Percentiles rank a stretch among this genome's conserved stretches.
Evolutionary conservation across 1,140 invertebrate genomes (phyloP).

Genomic region (Psilanteris sp.): DNA sequence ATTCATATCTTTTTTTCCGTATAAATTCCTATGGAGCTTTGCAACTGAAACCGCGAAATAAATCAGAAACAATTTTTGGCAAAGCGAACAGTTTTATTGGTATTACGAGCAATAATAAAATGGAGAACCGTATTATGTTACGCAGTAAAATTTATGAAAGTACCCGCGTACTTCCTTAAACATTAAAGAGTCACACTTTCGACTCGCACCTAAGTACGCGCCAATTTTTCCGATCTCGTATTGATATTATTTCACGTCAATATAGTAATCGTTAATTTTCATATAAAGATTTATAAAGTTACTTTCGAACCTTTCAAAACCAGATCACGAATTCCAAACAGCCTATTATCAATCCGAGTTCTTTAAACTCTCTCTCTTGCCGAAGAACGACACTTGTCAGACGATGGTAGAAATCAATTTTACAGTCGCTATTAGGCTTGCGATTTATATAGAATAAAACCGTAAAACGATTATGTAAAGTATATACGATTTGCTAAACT

Average conservation of each 20-base stretch:
- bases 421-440: too few relatives aligned
- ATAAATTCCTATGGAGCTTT: too few relatives aligned
- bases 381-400: neutral
- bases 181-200: slow-evolving; percentile 20
- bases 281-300: slow-evolving; percentile 26
- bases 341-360: slow-evolving; percentile 9
- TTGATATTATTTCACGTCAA: slow-evolving; percentile 35
- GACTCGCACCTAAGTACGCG: slow-evolving; percentile 4
- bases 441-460: too few relatives aligned
- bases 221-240: slow-evolving; percentile 20
- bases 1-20: too few relatives aligned
- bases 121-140: slow-evolving; percentile 18
- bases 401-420: neutral
- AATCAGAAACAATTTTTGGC: too few relatives aligned
- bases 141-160: slow-evolving; percentile 43
- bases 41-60: too few relatives aligned
- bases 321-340: slow-evolving; percentile 3
- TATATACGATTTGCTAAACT: too few relatives aligned
- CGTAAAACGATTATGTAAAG: too few relatives aligned
- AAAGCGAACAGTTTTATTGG: neutral
- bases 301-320: slow-evolving; percentile 17
- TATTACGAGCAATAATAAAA: slow-evolving; percentile 18
- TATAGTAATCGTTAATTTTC: slow-evolving; percentile 32
- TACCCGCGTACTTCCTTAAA: slow-evolving; percentile 14
- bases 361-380: slow-evolving; percentile 4